Base-by-base conservation (phyloP, 2,113 vertebrate genomes). In the Suncus etruscus region DNA sequence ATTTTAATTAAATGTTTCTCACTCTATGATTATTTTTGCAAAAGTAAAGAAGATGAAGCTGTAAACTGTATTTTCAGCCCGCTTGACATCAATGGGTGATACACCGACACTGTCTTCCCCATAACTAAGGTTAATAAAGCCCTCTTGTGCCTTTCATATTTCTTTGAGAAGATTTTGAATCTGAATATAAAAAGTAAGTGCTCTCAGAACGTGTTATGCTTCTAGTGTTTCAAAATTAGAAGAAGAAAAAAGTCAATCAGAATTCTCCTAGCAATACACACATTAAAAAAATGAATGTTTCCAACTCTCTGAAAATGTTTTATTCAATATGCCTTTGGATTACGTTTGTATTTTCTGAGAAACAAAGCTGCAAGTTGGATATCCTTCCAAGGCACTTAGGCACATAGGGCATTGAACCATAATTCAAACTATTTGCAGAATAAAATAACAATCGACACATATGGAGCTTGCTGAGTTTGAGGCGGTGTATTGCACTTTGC, bases 1-100 rank as follows among this genome's bases (percentile, higher is more conserved):
- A 83, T 27, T 90, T 90, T 65, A 89, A 65, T 87, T 12, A 76
- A 85, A 66, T 45, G 6, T 6, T 72, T 92, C 76, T 89, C 68
- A 76, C 22, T 72, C 47, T 51, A 3, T 29, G 54, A 47, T 25
- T 77, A 25, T 66, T 75, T 58, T 63, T 72, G 45, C 7, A 78
- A 50, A 83, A 70, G 45, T 65, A 68, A 50, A 93, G 18, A 86
- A 91, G 31, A 72, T 29, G 58, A 77, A 81, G 24, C 8, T 29
- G 6, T 31, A 81, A 90, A 66, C 29, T 45, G 6, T 63, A 65
- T 87, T 83, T 86, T 31, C 48, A 84, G 31, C 3, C 29, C 27
- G 1, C 6, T 0, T 63, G 61, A 84, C 14, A 85, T 70, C 31
- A 2, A 18, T 18, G n/a, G 3, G 70, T 63, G 27, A 39, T 54